These are phyloP conservation scores for Noctua pronuba DNA, from an alignment of 2,888 invertebrate genomes.

Conservation along the genomic window DNA sequence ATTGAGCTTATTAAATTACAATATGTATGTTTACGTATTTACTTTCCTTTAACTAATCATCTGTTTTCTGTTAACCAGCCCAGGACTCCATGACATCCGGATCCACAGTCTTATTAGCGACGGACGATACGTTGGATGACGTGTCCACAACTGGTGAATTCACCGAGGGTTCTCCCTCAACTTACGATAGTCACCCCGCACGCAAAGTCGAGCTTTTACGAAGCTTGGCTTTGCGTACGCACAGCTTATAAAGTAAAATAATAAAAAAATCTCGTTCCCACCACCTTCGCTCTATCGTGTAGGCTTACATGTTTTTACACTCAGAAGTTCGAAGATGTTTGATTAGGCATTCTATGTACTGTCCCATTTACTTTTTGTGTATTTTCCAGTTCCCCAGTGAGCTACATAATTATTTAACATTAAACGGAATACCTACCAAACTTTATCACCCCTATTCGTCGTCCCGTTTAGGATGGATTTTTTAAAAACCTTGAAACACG, in stretches of 20 bases:
- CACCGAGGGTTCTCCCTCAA: neutral
- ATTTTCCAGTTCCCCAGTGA: neutral
- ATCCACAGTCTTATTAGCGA: accelerated
- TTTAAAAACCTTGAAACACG: too few species aligned
- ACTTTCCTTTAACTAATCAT: slow-evolving; percentile 6
- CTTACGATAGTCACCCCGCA: neutral
- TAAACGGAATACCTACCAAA: too few species aligned
- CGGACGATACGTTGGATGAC: neutral
- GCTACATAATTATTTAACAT: too few species aligned
- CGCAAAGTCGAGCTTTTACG: neutral
- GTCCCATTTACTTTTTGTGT: neutral
- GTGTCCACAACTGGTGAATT: neutral
- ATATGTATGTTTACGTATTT: neutral
- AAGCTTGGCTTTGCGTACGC: too few species aligned
- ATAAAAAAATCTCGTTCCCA: neutral
- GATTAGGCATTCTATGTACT: neutral
- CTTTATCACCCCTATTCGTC: too few species aligned
- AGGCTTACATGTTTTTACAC: too few species aligned
- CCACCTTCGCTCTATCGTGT: too few species aligned
- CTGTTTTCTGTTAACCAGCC: neutral
- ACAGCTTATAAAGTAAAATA: too few species aligned
- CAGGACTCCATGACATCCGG: neutral
- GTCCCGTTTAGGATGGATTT: too few species aligned
- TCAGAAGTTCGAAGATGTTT: too few species aligned
- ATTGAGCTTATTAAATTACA: neutral